These are phyloP conservation scores for Leptodactylus fallax DNA, from an alignment of 2,797 vertebrate genomes.

Conservation along the genomic window DNA sequence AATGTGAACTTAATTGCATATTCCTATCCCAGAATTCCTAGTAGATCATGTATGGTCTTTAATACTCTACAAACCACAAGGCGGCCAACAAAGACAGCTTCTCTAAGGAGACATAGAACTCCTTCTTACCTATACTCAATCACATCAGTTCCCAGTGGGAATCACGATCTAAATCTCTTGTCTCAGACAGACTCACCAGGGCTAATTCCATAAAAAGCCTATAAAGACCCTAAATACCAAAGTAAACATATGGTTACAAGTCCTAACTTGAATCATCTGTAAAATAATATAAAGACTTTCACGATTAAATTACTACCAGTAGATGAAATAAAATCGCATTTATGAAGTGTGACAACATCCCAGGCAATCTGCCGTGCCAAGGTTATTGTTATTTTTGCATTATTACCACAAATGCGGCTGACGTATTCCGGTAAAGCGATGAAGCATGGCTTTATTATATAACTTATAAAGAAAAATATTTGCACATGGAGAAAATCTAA, in stretches of 20 bases:
- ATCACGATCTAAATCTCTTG: too few species aligned
- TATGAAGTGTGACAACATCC: slow-evolving; percentile 10
- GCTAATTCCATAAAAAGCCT: too few species aligned
- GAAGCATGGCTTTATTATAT: slow-evolving; percentile 18
- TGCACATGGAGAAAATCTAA: slow-evolving; percentile 15
- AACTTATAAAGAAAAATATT: background rate
- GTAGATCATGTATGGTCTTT: too few species aligned
- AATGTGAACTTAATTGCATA: too few species aligned
- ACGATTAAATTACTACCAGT: background rate
- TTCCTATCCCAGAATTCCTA: too few species aligned
- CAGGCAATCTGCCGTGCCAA: background rate
- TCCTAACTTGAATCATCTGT: background rate
- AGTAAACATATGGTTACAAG: background rate
- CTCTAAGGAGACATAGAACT: too few species aligned
- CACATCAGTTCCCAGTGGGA: too few species aligned
- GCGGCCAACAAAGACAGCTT: too few species aligned
- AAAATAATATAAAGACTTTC: background rate
- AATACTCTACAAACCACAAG: too few species aligned
- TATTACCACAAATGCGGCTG: slow-evolving; percentile 9
- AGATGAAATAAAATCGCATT: slow-evolving; percentile 1
- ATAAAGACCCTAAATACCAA: too few species aligned
- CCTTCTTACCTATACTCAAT: too few species aligned
- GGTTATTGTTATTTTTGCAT: slow-evolving; percentile 23
- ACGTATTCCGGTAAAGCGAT: background rate
- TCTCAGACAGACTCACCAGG: too few species aligned